Percentiles rank a stretch among this genome's conserved stretches.
These are phyloP conservation scores for Drosophila nr. medialis DNA, from an alignment of 2,888 invertebrate genomes.

Conservation along the genomic window DNA sequence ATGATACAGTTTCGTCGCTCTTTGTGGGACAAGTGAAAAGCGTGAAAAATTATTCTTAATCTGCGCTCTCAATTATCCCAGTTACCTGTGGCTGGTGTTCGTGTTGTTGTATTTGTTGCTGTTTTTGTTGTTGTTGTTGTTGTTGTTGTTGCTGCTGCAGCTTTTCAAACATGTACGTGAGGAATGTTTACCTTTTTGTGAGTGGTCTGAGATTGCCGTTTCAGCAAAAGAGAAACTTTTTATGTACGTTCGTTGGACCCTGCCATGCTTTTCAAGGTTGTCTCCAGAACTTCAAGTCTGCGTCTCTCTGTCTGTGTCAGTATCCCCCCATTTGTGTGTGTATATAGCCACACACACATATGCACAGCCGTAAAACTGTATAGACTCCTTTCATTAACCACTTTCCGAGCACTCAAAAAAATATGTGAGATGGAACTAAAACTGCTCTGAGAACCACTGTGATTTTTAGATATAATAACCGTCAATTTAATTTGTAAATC, in stretches of 20 bases:
- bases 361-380: constrained; percentile 38
- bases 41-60: constrained; percentile 10
- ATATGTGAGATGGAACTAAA: background rate
- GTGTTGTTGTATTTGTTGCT: constrained; percentile 13
- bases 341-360: constrained; percentile 2
- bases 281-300: constrained; percentile 43
- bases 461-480: background rate
- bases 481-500: background rate
- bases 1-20: background rate
- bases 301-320: constrained; percentile 11
- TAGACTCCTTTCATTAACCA: constrained; percentile 69
- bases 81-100: constrained; percentile 35
- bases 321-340: background rate
- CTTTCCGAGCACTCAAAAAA: constrained; percentile 37
- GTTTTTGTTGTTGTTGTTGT: background rate
- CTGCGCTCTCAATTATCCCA: constrained; percentile 20
- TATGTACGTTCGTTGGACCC: constrained; percentile 74
- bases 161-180: constrained; percentile 53
- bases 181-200: constrained; percentile 61
- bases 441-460: background rate
- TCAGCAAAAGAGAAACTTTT: constrained; percentile 64
- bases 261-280: constrained; percentile 71
- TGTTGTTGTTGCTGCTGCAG: constrained; percentile 30
- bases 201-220: constrained; percentile 59
- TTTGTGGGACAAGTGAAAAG: constrained; percentile 3